Conservation (phyloP, 2,888 invertebrate species). For the Ochropacha duplaris region DNA sequence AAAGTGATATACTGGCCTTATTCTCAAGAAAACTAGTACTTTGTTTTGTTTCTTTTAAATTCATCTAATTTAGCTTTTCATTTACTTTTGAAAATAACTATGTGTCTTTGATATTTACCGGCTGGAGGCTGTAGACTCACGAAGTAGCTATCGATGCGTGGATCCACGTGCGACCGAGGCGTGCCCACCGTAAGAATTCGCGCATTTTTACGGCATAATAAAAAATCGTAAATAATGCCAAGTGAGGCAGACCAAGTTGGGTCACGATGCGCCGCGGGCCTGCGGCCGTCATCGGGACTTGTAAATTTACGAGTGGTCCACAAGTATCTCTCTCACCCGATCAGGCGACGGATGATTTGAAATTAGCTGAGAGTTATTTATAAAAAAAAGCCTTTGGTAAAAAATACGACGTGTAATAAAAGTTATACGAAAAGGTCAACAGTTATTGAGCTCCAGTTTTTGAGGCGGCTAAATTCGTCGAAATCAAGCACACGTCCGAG, state of each 20-base stretch:
- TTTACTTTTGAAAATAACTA: slow-evolving; percentile 30
- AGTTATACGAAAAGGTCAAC: slow-evolving; percentile 55
- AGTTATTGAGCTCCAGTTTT: slow-evolving; percentile 53
- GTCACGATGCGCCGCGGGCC: slow-evolving; percentile 76
- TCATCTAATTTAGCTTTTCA: slow-evolving; percentile 23
- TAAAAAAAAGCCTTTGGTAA: slow-evolving; percentile 3
- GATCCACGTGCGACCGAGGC: slow-evolving; percentile 72
- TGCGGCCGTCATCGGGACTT: slow-evolving; percentile 68
- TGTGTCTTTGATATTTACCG: slow-evolving; percentile 24
- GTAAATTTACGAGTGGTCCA: slow-evolving; percentile 68
- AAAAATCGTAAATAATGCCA: slow-evolving; percentile 76
- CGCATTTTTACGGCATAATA: slow-evolving; percentile 77
- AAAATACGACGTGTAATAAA: slow-evolving; percentile 29
- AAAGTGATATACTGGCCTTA: slow-evolving; percentile 36
- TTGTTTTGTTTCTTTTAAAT: slow-evolving; percentile 12
- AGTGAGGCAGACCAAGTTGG: slow-evolving; percentile 65
- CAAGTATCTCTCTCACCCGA: slow-evolving; percentile 55
- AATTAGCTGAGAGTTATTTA: slow-evolving; percentile 37
- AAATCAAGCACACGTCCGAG: slow-evolving; percentile 59
- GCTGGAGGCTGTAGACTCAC: slow-evolving; percentile 47
- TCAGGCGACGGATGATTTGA: slow-evolving; percentile 52
- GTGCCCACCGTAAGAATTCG: slow-evolving; percentile 69
- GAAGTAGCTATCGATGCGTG: slow-evolving; percentile 74
- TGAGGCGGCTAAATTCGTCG: slow-evolving; percentile 51
- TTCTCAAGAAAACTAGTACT: slow-evolving; percentile 23